phyloP scores from a whole-genome alignment of 1,140 invertebrate species.

The Triops cancriformis region DNA sequence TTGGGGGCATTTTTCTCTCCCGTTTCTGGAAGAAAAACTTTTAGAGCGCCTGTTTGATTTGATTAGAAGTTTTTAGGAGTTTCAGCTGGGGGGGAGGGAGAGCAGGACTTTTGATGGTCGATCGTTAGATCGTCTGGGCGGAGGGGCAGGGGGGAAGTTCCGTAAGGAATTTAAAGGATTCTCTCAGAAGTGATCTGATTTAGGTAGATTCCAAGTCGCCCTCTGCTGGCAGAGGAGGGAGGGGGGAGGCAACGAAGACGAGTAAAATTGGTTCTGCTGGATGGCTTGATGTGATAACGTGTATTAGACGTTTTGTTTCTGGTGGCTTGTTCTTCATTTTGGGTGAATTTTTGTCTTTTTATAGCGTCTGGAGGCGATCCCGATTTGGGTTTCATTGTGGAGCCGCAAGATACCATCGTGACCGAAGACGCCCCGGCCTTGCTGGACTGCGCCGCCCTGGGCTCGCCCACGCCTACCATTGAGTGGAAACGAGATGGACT shows the following conservation, averaged over 20 bases:
- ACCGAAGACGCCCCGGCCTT: constrained; percentile 36
- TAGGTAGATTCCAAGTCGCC: no score
- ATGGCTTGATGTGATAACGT: background rate
- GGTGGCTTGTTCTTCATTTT: background rate
- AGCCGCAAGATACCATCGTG: constrained; percentile 40
- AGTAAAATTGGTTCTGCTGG: background rate
- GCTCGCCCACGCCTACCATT: constrained; percentile 34
- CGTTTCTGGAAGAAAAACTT: background rate
- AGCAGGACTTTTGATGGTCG: background rate
- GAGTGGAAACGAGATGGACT: constrained; percentile 41
- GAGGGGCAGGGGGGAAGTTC: no score
- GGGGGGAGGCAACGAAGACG: no score
- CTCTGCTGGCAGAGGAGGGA: no score
- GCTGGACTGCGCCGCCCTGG: constrained; percentile 40
- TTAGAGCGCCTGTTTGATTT: background rate
- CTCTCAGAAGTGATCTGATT: no score
- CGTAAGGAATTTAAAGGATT: no score
- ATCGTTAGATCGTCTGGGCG: background rate
- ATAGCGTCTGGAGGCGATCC: constrained; percentile 16
- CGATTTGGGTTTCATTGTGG: constrained; percentile 39
- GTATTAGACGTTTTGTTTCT: background rate
- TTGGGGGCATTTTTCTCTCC: background rate
- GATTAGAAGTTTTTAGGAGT: background rate
- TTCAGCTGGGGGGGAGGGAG: background rate
- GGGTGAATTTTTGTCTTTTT: background rate